These are phyloP conservation scores for Hypomecis atomaria DNA, from an alignment of 2,888 invertebrate genomes.

Conservation along the genomic window DNA sequence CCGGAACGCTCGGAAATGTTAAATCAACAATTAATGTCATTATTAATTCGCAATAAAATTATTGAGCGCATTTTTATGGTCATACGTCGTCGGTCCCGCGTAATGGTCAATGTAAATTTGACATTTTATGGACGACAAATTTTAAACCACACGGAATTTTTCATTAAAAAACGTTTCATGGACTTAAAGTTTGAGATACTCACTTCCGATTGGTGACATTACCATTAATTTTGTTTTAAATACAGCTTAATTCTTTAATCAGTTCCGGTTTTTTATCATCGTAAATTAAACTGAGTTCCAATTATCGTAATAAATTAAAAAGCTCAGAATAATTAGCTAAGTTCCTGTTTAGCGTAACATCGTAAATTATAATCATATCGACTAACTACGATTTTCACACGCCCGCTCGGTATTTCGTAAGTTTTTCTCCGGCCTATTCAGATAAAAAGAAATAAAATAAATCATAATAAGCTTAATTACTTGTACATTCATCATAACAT, in stretches of 20 bases:
- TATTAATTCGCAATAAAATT: slow-evolving; percentile 65
- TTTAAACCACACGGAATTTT: slow-evolving; percentile 53
- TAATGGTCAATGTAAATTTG: slow-evolving; percentile 66
- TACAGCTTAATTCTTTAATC: slow-evolving; percentile 36
- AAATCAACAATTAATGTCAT: slow-evolving; percentile 55
- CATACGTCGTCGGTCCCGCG: slow-evolving; percentile 55
- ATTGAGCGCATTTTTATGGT: slow-evolving; percentile 58
- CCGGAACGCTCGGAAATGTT: slow-evolving; percentile 43
- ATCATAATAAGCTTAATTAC: no score
- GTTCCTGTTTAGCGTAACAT: slow-evolving; percentile 20
- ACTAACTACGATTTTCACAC: slow-evolving; percentile 10
- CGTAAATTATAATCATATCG: slow-evolving; percentile 18
- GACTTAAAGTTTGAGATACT: slow-evolving; percentile 36
- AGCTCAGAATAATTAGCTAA: slow-evolving; percentile 7
- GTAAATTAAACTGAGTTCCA: slow-evolving; percentile 27
- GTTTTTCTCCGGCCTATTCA: not conserved
- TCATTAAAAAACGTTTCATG: slow-evolving; percentile 47
- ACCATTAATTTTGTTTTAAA: slow-evolving; percentile 38
- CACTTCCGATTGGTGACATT: slow-evolving; percentile 39
- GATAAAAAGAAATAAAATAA: no score
- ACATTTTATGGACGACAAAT: slow-evolving; percentile 60
- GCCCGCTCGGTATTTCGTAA: not conserved
- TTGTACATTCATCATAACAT: no score
- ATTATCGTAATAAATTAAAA: slow-evolving; percentile 31
- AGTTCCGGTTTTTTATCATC: slow-evolving; percentile 40